phyloP scores from a whole-genome alignment of 2,888 invertebrate species.

The Rhagonycha lutea region DNA sequence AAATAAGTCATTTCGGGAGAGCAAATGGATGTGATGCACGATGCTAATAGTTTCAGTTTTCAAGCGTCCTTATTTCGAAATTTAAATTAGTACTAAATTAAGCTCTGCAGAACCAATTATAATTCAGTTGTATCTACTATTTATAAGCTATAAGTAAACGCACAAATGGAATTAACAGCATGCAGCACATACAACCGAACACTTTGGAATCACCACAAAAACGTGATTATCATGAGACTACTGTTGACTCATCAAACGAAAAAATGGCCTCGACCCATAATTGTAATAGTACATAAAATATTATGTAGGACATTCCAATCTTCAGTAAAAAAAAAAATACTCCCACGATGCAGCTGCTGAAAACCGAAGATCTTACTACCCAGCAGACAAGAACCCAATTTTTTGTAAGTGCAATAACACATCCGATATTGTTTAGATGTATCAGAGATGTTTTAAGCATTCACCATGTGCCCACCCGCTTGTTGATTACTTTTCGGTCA shows the following conservation, averaged over 20 bases:
- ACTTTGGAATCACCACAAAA: background rate
- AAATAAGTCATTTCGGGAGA: background rate
- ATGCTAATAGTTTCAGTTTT: background rate
- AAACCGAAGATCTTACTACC: background rate
- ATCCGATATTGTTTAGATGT: background rate
- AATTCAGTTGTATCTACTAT: too few relatives aligned
- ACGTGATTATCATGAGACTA: background rate
- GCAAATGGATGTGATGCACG: too few relatives aligned
- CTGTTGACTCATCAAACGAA: constrained; percentile 14
- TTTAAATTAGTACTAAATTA: background rate
- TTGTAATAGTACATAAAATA: background rate
- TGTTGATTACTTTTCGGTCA: background rate
- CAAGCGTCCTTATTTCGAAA: background rate
- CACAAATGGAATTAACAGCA: background rate
- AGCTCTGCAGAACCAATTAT: background rate
- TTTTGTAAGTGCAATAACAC: background rate
- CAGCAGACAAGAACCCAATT: background rate
- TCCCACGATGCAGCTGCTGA: background rate
- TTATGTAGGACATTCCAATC: constrained; percentile 10
- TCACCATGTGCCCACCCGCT: background rate
- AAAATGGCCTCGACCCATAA: constrained; percentile 12
- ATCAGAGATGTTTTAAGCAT: background rate
- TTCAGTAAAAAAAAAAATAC: background rate
- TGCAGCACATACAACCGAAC: background rate
- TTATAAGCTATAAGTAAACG: background rate